These are phyloP conservation scores for Drosophila baimaii DNA, from an alignment of 1,140 invertebrate species.

Conservation along the genomic window DNA sequence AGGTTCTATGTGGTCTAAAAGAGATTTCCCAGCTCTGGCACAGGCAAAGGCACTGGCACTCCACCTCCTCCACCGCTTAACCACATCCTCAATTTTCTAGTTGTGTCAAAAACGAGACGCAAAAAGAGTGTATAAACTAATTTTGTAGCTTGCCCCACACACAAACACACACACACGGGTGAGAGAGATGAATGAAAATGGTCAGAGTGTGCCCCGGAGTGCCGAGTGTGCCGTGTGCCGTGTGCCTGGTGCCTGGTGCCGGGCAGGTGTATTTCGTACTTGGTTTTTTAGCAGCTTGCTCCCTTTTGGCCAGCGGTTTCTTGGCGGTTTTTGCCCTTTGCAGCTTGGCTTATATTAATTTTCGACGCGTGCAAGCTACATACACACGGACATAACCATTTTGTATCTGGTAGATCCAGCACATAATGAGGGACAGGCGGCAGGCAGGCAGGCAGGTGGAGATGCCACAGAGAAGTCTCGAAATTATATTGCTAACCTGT, in stretches of 20 bases:
- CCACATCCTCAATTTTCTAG: conserved; percentile 79
- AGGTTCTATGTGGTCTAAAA: conserved; percentile 60
- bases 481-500: conserved; percentile 29
- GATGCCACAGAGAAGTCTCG: conserved; percentile 14
- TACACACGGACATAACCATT: not conserved
- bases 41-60: conserved; percentile 29
- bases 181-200: conserved; percentile 40
- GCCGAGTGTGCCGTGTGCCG: conserved; percentile 17
- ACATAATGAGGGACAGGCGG: conserved; percentile 10
- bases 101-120: conserved; percentile 56
- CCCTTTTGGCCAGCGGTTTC: conserved; percentile 40
- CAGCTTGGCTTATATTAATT: conserved; percentile 73
- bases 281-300: conserved; percentile 56
- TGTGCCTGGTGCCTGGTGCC: conserved; percentile 19
- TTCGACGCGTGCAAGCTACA: conserved; percentile 62
- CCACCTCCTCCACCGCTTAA: conserved; percentile 46
- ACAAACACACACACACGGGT: conserved; percentile 31
- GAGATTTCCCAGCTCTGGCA: conserved; percentile 56
- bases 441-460: conserved; percentile 56
- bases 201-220: conserved; percentile 30
- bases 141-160: conserved; percentile 51
- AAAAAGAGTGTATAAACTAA: conserved; percentile 47
- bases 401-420: conserved; percentile 3
- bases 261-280: conserved; percentile 68
- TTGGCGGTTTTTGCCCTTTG: conserved; percentile 66